phyloP scores from a whole-genome alignment of 2,888 invertebrate genomes.

The Noctuana brunneofusca region DNA sequence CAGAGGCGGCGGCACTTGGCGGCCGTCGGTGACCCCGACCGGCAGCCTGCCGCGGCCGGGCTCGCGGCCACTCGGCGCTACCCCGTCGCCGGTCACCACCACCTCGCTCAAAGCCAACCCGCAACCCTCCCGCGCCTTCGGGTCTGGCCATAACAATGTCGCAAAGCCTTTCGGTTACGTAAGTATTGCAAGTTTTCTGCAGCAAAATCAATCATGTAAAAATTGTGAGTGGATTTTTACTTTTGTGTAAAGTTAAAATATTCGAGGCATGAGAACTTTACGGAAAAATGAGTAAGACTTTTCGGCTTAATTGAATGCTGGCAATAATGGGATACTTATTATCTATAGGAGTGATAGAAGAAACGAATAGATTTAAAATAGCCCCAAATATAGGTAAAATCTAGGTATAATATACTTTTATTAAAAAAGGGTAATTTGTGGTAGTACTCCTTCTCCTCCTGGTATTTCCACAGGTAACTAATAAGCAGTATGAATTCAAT shows the following conservation, averaged over 20 bases:
- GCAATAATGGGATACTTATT: too few relatives aligned
- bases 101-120: conserved; percentile 91
- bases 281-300: too few relatives aligned
- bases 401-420: too few relatives aligned
- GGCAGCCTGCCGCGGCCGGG: conserved; percentile 86
- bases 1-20: conserved; percentile 96
- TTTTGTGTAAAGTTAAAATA: too few relatives aligned
- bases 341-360: too few relatives aligned
- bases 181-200: conserved; percentile 45
- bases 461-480: not conserved
- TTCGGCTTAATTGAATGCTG: too few relatives aligned
- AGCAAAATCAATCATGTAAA: not conserved
- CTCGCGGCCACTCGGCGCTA: conserved; percentile 74
- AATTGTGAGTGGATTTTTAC: not conserved
- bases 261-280: too few relatives aligned
- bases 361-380: too few relatives aligned
- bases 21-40: conserved; percentile 93
- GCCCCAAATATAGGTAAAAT: too few relatives aligned
- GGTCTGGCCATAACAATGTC: conserved; percentile 93
- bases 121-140: conserved; percentile 88
- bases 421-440: too few relatives aligned
- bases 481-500: too few relatives aligned
- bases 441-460: too few relatives aligned
- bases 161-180: conserved; percentile 91
- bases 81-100: conserved; percentile 89